phyloP scores from a whole-genome alignment of 1,140 invertebrate genomes.

The Tetramorium simillimum region DNA sequence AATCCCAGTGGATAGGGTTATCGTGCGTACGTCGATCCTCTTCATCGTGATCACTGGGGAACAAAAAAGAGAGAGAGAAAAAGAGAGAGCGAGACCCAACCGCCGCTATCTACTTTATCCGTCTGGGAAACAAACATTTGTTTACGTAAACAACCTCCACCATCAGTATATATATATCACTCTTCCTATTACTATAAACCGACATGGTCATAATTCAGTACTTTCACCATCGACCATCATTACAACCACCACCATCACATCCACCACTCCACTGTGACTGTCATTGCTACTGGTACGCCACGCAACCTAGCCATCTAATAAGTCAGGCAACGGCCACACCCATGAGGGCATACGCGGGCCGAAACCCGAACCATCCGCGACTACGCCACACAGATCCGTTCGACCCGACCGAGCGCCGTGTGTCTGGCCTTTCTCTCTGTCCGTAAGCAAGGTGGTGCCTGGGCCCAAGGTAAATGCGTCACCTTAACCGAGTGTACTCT shows the following conservation, averaged over 20 bases:
- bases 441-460: slow-evolving; percentile 86
- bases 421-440: slow-evolving; percentile 85
- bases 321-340: slow-evolving; percentile 82
- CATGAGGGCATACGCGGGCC: slow-evolving; percentile 80
- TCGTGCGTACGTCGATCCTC: slow-evolving; percentile 70
- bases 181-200: slow-evolving; percentile 43
- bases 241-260: slow-evolving; percentile 39
- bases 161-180: slow-evolving; percentile 37
- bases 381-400: slow-evolving; percentile 82
- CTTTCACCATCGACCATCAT: slow-evolving; percentile 41
- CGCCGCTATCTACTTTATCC: slow-evolving; percentile 44
- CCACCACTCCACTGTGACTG: slow-evolving; percentile 73
- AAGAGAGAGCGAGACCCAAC: slow-evolving; percentile 16
- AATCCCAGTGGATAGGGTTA: slow-evolving; percentile 74
- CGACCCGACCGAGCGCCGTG: slow-evolving; percentile 83
- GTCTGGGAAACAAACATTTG: slow-evolving; percentile 40
- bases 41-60: slow-evolving; percentile 69
- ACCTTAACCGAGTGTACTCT: slow-evolving; percentile 86
- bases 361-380: slow-evolving; percentile 82
- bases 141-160: slow-evolving; percentile 48
- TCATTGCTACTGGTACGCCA: slow-evolving; percentile 80
- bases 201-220: slow-evolving; percentile 53
- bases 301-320: slow-evolving; percentile 79
- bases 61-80: slow-evolving; percentile 41
- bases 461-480: slow-evolving; percentile 86